These are phyloP conservation scores for Hyla sarda DNA, from an alignment of 2,113 vertebrate genomes.

Conservation along the genomic window DNA sequence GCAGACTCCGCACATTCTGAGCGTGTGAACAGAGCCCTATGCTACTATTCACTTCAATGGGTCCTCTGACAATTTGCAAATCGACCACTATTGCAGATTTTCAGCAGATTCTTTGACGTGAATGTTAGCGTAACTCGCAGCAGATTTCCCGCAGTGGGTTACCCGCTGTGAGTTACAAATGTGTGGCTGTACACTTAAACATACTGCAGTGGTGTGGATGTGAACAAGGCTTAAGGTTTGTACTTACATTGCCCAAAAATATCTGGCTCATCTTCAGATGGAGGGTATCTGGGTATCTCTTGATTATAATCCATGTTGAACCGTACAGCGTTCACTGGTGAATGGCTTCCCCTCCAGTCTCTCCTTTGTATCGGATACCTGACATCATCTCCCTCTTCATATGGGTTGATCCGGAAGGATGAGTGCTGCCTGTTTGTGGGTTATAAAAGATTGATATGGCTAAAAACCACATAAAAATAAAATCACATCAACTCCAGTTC, in stretches of 20 bases:
- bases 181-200: no score
- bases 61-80: no score
- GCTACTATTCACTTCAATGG: no score
- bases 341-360: conserved; percentile 44
- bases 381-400: neutral
- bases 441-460: neutral
- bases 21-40: no score
- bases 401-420: conserved; percentile 31
- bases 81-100: no score
- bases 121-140: no score
- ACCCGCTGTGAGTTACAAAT: no score
- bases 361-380: neutral
- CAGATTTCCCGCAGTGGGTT: no score
- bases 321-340: conserved; percentile 64
- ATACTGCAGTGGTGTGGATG: no score
- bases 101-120: no score
- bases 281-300: neutral
- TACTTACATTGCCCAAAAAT: conserved; percentile 65
- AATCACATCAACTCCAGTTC: neutral
- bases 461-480: neutral
- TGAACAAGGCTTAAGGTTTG: no score
- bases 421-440: conserved; percentile 20
- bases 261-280: conserved; percentile 21
- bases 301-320: neutral
- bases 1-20: no score